These are phyloP conservation scores for Brachymystax lenok DNA, from an alignment of 2,797 vertebrate genomes.

Conservation along the genomic window DNA sequence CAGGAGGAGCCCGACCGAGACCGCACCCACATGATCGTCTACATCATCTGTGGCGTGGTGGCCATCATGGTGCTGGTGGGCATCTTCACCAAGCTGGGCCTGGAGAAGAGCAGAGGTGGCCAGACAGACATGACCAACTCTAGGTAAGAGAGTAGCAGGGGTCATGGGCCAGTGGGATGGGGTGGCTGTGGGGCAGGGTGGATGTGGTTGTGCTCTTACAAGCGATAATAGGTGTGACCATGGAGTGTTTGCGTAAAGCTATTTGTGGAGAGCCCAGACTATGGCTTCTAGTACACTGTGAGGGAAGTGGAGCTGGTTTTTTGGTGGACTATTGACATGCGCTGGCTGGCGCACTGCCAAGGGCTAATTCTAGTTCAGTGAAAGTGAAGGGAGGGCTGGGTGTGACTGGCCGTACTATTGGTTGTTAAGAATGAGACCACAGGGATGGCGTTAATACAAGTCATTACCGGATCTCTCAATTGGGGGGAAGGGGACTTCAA, in stretches of 20 bases:
- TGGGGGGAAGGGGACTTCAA: neutral
- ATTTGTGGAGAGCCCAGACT: neutral
- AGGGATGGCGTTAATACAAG: neutral
- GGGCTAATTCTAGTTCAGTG: conserved; percentile 61
- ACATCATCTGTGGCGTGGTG: conserved; percentile 96
- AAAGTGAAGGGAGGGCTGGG: conserved; percentile 8
- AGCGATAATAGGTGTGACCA: no score
- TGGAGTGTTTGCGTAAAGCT: neutral
- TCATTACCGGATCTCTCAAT: neutral
- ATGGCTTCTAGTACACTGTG: neutral
- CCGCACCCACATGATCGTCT: conserved; percentile 95
- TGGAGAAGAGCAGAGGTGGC: conserved; percentile 89
- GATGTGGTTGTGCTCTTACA: neutral
- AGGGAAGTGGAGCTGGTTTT: conserved; percentile 18
- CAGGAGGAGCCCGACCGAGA: conserved; percentile 84
- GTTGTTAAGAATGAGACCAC: conserved; percentile 32
- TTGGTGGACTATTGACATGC: conserved; percentile 66
- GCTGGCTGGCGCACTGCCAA: conserved; percentile 68
- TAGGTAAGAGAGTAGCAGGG: conserved; percentile 78
- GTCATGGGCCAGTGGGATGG: neutral
- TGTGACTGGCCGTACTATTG: conserved; percentile 38
- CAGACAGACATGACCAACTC: conserved; percentile 90
- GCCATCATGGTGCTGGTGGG: conserved; percentile 94
- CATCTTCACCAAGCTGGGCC: conserved; percentile 92
- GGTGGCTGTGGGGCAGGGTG: neutral